Evolutionary conservation across 2,888 invertebrate species (phyloP).

Genomic region (Conops quadrifasciatus): DNA sequence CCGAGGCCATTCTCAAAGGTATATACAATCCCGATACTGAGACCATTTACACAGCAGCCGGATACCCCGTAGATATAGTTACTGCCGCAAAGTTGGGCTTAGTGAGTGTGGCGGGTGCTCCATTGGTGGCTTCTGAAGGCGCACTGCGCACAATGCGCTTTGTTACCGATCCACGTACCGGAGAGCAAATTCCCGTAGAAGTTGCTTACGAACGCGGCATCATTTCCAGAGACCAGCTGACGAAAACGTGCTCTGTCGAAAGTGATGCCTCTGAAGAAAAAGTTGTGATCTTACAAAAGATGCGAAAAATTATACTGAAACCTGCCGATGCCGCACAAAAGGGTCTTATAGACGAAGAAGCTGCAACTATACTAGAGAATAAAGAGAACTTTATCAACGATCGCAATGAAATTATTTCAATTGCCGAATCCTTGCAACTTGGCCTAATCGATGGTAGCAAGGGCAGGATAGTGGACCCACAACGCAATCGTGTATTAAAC

Average conservation of each 20-base stretch:
- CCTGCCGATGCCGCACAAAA: constrained; percentile 81
- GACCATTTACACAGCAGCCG: constrained; percentile 73
- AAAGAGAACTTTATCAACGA: constrained; percentile 69
- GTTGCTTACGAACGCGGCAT: constrained; percentile 83
- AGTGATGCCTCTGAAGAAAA: constrained; percentile 70
- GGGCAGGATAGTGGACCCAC: constrained; percentile 85
- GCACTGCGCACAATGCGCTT: constrained; percentile 75
- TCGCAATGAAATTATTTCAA: constrained; percentile 71
- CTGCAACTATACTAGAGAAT: constrained; percentile 75
- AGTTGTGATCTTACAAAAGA: constrained; percentile 78
- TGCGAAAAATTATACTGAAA: constrained; percentile 78
- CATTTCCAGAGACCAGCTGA: constrained; percentile 64
- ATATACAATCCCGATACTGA: constrained; percentile 78
- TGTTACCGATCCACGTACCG: constrained; percentile 81
- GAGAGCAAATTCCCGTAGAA: constrained; percentile 80
- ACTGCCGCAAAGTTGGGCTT: constrained; percentile 82
- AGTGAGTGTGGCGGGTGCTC: constrained; percentile 78
- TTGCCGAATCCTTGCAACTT: constrained; percentile 78
- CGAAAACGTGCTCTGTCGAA: constrained; percentile 55
- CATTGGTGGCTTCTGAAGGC: constrained; percentile 76
- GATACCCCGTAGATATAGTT: constrained; percentile 73
- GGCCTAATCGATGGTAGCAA: constrained; percentile 76
- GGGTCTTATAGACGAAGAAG: constrained; percentile 80
- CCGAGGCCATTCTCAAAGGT: constrained; percentile 80
- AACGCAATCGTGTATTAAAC: constrained; percentile 79